Evolutionary conservation across 2,113 vertebrate genomes (phyloP).

Genomic region (Oncorhynchus tshawytscha): DNA sequence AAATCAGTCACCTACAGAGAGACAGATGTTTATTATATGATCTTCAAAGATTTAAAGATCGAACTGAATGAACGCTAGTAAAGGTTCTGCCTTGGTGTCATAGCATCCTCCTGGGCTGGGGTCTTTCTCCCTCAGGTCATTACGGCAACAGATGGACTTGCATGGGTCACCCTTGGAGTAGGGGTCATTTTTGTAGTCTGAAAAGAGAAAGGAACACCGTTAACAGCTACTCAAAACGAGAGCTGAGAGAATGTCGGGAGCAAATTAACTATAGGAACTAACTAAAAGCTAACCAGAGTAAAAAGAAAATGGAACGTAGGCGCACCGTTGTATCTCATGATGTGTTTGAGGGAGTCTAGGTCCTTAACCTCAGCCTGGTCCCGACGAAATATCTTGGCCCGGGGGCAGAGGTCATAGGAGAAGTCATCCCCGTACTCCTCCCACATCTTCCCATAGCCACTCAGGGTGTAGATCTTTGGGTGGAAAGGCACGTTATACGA

Average conservation of each 20-base stretch:
- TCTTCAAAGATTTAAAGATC: neutral
- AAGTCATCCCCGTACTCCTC: conserved; percentile 79
- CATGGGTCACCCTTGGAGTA: conserved; percentile 85
- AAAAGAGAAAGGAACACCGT: neutral
- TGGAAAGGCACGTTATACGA: conserved; percentile 96
- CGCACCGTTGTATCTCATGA: conserved; percentile 94
- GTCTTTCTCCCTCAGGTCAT: conserved; percentile 71
- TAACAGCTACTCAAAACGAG: neutral
- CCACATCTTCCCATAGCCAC: conserved; percentile 82
- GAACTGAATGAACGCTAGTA: neutral
- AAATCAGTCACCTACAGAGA: conserved; percentile 82
- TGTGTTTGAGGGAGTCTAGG: conserved; percentile 82
- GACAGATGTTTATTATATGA: neutral
- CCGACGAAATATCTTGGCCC: conserved; percentile 94
- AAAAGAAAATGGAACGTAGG: neutral
- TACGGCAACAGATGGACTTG: conserved; percentile 88
- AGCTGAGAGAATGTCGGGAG: neutral
- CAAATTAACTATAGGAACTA: neutral
- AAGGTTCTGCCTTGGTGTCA: conserved; percentile 83
- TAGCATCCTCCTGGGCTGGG: conserved; percentile 86
- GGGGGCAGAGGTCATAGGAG: conserved; percentile 88
- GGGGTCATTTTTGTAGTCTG: conserved; percentile 85
- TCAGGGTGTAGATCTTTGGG: conserved; percentile 80
- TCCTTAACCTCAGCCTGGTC: conserved; percentile 83
- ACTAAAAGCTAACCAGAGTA: neutral